Evolutionary conservation across 2,797 vertebrate species (phyloP), one percentile per base, ranked within the genome.

Genomic region (Ctenosaura bakeri): DNA sequence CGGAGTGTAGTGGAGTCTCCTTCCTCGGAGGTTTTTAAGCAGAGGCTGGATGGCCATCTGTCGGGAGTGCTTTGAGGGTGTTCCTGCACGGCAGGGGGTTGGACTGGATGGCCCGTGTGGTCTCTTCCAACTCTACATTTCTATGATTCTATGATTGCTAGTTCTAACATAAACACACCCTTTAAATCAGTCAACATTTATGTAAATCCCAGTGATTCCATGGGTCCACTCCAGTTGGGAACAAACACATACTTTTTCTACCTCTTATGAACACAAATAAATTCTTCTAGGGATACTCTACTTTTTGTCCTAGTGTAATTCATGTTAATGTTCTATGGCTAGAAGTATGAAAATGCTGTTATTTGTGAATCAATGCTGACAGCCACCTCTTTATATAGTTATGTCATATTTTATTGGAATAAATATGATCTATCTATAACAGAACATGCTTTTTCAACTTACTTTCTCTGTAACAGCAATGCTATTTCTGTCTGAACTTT

Each of bases 401-500:
- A 80, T 4, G 16, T n/a, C 54, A 62, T n/a, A 64, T n/a, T 62
- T 83, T 50, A 46, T 8, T 62, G 0, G 0, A 16, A 1, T 66
- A 86, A 84, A 90, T 56, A 35, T 81, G 89, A 85, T 7, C 66
- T 78, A 62, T 78, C 85, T 0, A 93, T 76, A 88, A 92, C 1
- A 89, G 32, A 92, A 79, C 7, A 89, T 82, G 29, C 78, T 52
- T 1, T 1, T 90, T 86, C 52, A 82, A 98, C 99, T 98, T 97
- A 99, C 99, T 99, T 99, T 95, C 99, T 98, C 96, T 99, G 99
- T 95, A 99, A 98, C 92, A 99, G 98, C 96, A 99, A 97, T 79
- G 99, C 99, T 46, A 99, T 99, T 98, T 99, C 99, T 0, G 99
- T 99, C 95, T 99, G 99, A 90, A 99, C 99, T 97, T 99, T 99